Percentiles rank a stretch among this genome's conserved stretches.
phyloP scores from a whole-genome alignment of 2,113 vertebrate genomes.

The Cynopterus brachyotis region DNA sequence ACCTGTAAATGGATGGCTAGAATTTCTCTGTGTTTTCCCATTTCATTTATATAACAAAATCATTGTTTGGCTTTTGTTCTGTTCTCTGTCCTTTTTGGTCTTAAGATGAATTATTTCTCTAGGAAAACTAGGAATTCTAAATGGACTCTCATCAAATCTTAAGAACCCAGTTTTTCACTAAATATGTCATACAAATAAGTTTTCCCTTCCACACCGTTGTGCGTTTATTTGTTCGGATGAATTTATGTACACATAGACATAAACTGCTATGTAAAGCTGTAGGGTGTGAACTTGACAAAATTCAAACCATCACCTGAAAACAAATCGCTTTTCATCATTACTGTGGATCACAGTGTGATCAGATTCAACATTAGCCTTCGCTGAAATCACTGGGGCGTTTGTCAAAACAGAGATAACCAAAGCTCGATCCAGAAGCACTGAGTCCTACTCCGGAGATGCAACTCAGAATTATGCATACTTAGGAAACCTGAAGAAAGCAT shows the following conservation, averaged over 20 bases:
- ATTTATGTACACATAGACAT: background rate
- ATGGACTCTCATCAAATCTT: background rate
- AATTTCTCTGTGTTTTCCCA: constrained; percentile 75
- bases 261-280: background rate
- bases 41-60: constrained; percentile 79
- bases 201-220: rapidly evolving
- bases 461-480: background rate
- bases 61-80: constrained; percentile 61
- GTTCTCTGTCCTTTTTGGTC: constrained; percentile 59
- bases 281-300: background rate
- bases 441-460: background rate
- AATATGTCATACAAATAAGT: background rate
- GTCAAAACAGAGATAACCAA: background rate
- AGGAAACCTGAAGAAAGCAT: background rate
- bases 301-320: background rate
- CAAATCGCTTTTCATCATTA: background rate
- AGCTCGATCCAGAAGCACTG: background rate
- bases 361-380: background rate
- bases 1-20: constrained; percentile 74
- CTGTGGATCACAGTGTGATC: background rate
- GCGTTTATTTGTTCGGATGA: too few species aligned
- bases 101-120: constrained; percentile 56
- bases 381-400: background rate
- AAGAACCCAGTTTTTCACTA: background rate
- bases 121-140: background rate